Evolutionary conservation across 2,113 vertebrate species (phyloP).

Genomic region (Leptodactylus fuscus): DNA sequence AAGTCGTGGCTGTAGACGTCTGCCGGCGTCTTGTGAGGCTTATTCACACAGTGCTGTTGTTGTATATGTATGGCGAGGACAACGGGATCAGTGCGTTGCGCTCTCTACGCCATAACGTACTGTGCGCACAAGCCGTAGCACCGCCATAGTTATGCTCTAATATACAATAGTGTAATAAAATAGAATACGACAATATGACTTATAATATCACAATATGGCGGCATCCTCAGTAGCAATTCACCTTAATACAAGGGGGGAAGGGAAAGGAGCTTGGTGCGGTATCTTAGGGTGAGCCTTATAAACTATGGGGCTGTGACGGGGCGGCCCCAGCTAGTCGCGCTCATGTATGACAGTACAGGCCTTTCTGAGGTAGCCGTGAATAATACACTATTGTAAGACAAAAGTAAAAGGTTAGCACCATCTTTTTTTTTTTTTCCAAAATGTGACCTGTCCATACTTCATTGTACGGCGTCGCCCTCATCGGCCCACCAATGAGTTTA

Average conservation of each 20-base stretch:
- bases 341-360: constrained; percentile 23
- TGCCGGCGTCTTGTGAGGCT: not conserved
- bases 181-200: not conserved
- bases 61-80: not conserved
- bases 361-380: constrained; percentile 83
- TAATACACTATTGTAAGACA: constrained; percentile 61
- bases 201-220: not conserved
- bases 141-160: not conserved
- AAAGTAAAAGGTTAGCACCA: constrained; percentile 80
- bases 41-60: not conserved
- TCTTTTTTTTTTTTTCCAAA: constrained; percentile 58
- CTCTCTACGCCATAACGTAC: not conserved
- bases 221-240: not conserved
- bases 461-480: constrained; percentile 19
- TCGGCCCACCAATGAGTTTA: constrained; percentile 26
- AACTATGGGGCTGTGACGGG: not conserved
- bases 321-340: too few species aligned
- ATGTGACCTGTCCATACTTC: constrained; percentile 30
- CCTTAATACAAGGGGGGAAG: too few species aligned
- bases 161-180: not conserved
- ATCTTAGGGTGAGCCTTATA: not conserved
- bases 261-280: not conserved
- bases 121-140: too few species aligned
- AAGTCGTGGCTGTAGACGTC: not conserved
- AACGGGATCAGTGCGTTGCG: too few species aligned